Evolutionary conservation across 2,888 invertebrate genomes (phyloP).

Genomic region (Acanthosoma haemorrhoidale): DNA sequence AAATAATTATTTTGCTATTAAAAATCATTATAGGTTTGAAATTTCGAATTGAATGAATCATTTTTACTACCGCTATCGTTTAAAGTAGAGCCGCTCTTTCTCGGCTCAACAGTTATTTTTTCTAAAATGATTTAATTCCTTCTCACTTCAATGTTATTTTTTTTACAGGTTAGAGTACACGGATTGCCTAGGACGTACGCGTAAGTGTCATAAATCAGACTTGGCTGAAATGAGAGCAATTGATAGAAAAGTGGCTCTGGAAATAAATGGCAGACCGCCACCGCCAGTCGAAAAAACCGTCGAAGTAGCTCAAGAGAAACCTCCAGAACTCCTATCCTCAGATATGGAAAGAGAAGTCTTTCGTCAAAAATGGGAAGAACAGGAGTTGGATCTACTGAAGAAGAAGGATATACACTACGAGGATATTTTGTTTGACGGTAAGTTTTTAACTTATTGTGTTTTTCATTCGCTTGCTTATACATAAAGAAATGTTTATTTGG

Average conservation of each 20-base stretch:
- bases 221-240: constrained; percentile 60
- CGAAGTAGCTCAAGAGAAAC: constrained; percentile 31
- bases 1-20: no score
- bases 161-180: constrained; percentile 80
- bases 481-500: neutral
- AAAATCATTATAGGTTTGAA: no score
- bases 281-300: constrained; percentile 32
- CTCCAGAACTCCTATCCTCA: constrained; percentile 48
- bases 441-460: constrained; percentile 40
- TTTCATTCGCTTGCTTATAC: neutral
- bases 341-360: constrained; percentile 63
- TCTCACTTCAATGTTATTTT: no score
- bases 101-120: no score
- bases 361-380: constrained; percentile 81
- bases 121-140: no score
- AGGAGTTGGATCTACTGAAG: constrained; percentile 65
- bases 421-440: constrained; percentile 82
- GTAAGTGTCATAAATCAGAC: constrained; percentile 76
- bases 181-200: constrained; percentile 80
- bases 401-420: constrained; percentile 83
- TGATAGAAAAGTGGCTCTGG: constrained; percentile 48
- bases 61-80: no score
- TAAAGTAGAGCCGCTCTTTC: no score
- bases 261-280: constrained; percentile 26
- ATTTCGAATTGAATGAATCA: no score